phyloP scores from a whole-genome alignment of 1,140 invertebrate genomes.

The Drosophila jambulina region DNA sequence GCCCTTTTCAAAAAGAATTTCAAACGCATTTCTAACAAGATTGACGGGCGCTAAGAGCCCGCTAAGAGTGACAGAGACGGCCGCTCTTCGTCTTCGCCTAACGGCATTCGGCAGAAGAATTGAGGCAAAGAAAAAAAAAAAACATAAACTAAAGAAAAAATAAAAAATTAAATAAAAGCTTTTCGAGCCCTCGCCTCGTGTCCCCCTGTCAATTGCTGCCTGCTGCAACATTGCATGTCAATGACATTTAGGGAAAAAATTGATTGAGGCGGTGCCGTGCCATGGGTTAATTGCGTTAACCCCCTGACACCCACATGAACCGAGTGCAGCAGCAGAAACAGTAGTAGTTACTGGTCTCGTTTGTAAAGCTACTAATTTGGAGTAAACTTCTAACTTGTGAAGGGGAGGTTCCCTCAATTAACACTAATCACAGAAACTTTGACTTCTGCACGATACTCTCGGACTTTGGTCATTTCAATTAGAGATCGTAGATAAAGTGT shows the following conservation, averaged over 20 bases:
- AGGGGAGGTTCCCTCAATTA: conserved; percentile 11
- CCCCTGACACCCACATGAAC: conserved; percentile 44
- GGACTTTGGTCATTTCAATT: conserved; percentile 5
- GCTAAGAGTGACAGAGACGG: conserved; percentile 7
- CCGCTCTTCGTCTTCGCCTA: neutral
- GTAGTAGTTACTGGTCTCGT: neutral
- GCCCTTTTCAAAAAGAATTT: conserved; percentile 47
- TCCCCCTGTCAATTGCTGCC: conserved; percentile 20
- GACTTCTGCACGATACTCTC: neutral
- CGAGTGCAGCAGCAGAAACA: conserved; percentile 7
- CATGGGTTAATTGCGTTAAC: conserved; percentile 71
- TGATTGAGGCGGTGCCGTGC: conserved; percentile 47
- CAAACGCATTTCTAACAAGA: conserved; percentile 63
- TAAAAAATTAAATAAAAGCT: conserved; percentile 26
- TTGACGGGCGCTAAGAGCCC: conserved; percentile 40
- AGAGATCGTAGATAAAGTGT: neutral
- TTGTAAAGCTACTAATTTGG: conserved; percentile 1
- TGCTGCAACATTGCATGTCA: conserved; percentile 56
- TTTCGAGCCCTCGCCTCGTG: conserved; percentile 7
- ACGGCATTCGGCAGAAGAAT: conserved; percentile 41
- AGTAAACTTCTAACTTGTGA: conserved; percentile 9
- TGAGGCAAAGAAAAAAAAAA: conserved; percentile 6
- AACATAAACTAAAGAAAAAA: conserved; percentile 1
- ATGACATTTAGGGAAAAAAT: conserved; percentile 60
- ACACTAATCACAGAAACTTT: conserved; percentile 9